A percentile compares a stretch with the other conserved stretches of the same genome.
Conservation (phyloP, 2,888 invertebrate species). For the Acleris literana region DNA sequence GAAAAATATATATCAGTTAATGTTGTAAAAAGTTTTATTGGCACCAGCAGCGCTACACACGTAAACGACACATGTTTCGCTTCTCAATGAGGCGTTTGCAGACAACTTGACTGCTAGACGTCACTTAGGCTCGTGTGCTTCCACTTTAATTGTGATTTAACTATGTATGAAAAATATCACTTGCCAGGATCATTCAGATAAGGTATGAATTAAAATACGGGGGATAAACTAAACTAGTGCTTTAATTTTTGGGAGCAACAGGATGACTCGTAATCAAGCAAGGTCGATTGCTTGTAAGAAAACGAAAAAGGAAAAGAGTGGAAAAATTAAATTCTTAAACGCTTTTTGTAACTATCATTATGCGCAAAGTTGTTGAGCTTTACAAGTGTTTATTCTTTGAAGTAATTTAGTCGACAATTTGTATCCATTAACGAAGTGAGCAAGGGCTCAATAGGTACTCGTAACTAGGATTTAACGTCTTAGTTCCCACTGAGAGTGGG, state of each 20-base stretch:
- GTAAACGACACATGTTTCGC: conserved; percentile 12
- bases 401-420: conserved; percentile 64
- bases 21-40: conserved; percentile 8
- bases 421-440: conserved; percentile 70
- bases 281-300: not conserved
- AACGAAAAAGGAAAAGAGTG: conserved; percentile 1
- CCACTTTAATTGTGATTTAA: conserved; percentile 6
- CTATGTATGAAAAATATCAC: not conserved
- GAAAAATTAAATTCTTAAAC: no score
- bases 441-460: conserved; percentile 66
- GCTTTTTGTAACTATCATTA: conserved; percentile 1
- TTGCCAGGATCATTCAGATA: no score
- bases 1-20: conserved; percentile 1
- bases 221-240: no score
- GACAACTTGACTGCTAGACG: not conserved
- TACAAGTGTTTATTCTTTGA: conserved; percentile 53
- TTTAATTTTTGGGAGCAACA: no score
- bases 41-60: conserved; percentile 1
- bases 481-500: conserved; percentile 60
- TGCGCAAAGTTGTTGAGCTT: conserved; percentile 10
- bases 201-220: no score
- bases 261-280: no score
- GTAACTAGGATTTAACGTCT: conserved; percentile 77
- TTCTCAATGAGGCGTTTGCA: conserved; percentile 14
- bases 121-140: not conserved